phyloP scores from a whole-genome alignment of 2,113 vertebrate species.

The Chionomys nivalis region DNA sequence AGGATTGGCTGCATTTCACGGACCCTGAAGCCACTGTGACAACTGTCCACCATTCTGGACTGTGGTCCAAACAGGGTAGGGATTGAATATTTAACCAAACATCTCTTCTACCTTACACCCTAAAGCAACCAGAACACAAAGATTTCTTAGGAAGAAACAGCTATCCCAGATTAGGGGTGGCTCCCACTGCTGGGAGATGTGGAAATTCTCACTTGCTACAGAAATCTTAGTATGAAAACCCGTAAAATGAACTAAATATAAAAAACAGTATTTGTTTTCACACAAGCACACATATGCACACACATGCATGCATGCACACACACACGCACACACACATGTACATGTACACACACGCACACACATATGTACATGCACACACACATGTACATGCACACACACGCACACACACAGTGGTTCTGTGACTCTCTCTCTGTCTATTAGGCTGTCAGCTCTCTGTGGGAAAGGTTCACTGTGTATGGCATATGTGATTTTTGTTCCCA shows the following conservation, averaged over 20 bases:
- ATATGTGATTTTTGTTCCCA: background rate
- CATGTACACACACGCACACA: background rate
- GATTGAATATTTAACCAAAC: background rate
- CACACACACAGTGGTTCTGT: background rate
- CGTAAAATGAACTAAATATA: too few relatives aligned
- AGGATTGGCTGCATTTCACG: background rate
- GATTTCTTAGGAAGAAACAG: background rate
- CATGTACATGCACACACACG: too few relatives aligned
- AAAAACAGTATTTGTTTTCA: background rate
- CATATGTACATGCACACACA: too few relatives aligned
- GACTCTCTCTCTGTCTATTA: too few relatives aligned
- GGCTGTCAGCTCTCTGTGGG: too few relatives aligned
- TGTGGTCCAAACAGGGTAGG: rapidly evolving
- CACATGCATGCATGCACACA: background rate
- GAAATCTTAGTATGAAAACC: background rate
- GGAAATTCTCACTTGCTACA: background rate
- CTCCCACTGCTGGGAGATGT: background rate
- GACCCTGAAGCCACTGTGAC: background rate
- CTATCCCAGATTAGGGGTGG: background rate
- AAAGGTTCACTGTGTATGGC: background rate
- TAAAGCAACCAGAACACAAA: background rate
- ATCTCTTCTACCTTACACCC: background rate
- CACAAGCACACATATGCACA: background rate
- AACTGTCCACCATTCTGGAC: background rate
- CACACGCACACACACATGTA: background rate